phyloP scores from a whole-genome alignment of 2,797 vertebrate genomes.

The Xerus rutilus region DNA sequence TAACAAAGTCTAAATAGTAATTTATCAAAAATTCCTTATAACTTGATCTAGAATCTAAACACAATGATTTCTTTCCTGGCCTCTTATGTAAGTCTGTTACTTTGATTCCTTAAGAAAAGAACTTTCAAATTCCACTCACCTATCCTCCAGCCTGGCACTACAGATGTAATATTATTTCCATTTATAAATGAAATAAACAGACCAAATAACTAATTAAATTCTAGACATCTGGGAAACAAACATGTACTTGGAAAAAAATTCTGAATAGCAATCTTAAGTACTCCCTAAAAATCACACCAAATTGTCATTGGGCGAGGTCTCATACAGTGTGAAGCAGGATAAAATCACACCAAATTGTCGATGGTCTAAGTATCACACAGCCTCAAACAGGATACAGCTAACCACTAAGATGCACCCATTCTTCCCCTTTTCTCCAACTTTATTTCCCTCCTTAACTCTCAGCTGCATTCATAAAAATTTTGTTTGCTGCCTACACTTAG shows the following conservation, averaged over 20 bases:
- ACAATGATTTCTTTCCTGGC: neutral
- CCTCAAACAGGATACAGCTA: neutral
- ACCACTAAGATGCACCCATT: neutral
- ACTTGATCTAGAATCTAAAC: conserved; percentile 23
- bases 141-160: neutral
- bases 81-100: neutral
- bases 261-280: conserved; percentile 2
- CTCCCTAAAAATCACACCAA: neutral
- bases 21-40: conserved; percentile 44
- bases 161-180: neutral
- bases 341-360: neutral
- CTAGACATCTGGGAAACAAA: conserved; percentile 24
- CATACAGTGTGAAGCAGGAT: neutral
- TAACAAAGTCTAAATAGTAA: conserved; percentile 15
- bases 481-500: neutral
- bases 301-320: neutral
- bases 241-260: conserved; percentile 34
- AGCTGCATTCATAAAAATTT: neutral
- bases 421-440: neutral
- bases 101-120: conserved; percentile 34
- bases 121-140: conserved; percentile 57
- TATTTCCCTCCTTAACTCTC: neutral
- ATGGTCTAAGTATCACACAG: neutral
- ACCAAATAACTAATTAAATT: conserved; percentile 46
- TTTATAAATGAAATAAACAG: conserved; percentile 22